These are phyloP conservation scores for Heteropelma amictum DNA, from an alignment of 2,888 invertebrate species.

Conservation along the genomic window DNA sequence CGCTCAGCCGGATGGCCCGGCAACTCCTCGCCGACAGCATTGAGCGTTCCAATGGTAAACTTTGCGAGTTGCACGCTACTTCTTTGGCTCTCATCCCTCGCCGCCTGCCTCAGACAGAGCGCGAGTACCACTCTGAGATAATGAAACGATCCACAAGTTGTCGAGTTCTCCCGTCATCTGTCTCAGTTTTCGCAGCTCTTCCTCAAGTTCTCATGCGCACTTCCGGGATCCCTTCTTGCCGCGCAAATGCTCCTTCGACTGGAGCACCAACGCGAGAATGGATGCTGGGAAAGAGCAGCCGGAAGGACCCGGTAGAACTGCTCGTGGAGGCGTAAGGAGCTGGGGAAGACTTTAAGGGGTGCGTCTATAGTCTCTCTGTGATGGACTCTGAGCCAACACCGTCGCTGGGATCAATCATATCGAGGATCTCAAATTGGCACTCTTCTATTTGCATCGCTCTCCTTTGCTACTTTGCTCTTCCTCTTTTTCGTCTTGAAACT, in stretches of 20 bases:
- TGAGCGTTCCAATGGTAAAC: slow-evolving; percentile 61
- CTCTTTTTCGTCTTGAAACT: neutral
- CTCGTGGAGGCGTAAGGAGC: too few species aligned
- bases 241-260: too few species aligned
- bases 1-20: slow-evolving; percentile 66
- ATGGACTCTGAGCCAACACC: too few species aligned
- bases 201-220: neutral
- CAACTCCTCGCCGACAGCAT: slow-evolving; percentile 57
- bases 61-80: slow-evolving; percentile 66
- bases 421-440: too few species aligned
- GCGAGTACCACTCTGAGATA: slow-evolving; percentile 71
- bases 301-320: too few species aligned
- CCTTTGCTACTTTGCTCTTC: neutral
- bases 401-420: too few species aligned
- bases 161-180: slow-evolving; percentile 61
- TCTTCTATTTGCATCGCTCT: neutral
- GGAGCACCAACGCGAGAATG: too few species aligned
- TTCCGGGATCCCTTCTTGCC: neutral
- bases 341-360: too few species aligned
- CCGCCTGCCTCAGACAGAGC: slow-evolving; percentile 10
- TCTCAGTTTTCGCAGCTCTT: slow-evolving; percentile 11
- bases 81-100: neutral
- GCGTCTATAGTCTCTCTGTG: too few species aligned
- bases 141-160: slow-evolving; percentile 75
- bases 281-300: too few species aligned